Percentiles rank a stretch among this genome's conserved stretches.
Evolutionary conservation across 2,888 invertebrate species (phyloP).

Genomic region (Hyposoter didymator): DNA sequence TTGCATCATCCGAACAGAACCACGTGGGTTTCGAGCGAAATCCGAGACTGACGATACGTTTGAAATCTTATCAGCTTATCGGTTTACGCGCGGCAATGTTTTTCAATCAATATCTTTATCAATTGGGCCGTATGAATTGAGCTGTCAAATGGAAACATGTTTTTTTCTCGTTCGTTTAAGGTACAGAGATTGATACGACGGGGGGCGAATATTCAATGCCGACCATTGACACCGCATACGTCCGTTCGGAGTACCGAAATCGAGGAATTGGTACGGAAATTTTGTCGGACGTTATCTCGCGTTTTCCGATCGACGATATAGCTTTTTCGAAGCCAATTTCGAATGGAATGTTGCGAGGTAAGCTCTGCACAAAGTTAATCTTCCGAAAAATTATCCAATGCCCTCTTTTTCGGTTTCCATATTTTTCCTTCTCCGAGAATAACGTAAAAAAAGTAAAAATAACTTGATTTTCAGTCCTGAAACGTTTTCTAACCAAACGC

Average conservation of each 20-base stretch:
- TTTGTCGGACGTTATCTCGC: constrained; percentile 76
- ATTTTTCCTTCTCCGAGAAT: neutral
- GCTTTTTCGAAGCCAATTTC: constrained; percentile 83
- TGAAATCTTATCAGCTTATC: constrained; percentile 30
- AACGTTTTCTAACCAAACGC: constrained; percentile 77
- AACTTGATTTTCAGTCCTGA: constrained; percentile 75
- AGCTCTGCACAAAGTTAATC: neutral
- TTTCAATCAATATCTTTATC: neutral
- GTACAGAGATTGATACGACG: constrained; percentile 75
- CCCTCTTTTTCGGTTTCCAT: neutral
- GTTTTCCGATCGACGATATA: constrained; percentile 78
- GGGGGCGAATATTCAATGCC: constrained; percentile 79
- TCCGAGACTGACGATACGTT: neutral
- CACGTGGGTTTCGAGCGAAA: neutral
- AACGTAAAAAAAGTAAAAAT: constrained; percentile 1
- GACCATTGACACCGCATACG: constrained; percentile 82
- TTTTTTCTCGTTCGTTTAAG: constrained; percentile 67
- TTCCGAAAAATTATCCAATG: neutral
- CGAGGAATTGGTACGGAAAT: constrained; percentile 80
- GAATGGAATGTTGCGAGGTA: constrained; percentile 81
- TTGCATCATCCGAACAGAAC: neutral
- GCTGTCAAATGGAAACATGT: neutral
- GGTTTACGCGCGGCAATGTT: neutral
- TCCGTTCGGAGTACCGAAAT: constrained; percentile 78
- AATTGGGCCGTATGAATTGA: neutral